phyloP scores from a whole-genome alignment of 2,113 vertebrate species.

The Apistogramma diplotaenia region DNA sequence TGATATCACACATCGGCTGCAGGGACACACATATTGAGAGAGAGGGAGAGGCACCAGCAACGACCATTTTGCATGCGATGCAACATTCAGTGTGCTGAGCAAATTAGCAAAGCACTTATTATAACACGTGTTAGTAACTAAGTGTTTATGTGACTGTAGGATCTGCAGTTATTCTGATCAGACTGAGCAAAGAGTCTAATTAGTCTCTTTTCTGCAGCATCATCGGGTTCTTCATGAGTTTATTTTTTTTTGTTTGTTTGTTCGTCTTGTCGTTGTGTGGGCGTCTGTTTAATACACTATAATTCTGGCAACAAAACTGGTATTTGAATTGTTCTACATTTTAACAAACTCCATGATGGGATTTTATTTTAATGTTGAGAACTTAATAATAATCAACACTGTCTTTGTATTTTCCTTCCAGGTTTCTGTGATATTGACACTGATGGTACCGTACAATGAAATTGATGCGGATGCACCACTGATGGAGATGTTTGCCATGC shows the following conservation, averaged over 20 bases:
- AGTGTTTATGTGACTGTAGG: background rate
- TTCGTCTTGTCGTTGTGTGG: background rate
- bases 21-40: background rate
- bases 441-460: constrained; percentile 92
- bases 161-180: background rate
- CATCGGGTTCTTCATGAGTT: background rate
- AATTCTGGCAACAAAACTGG: background rate
- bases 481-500: constrained; percentile 96
- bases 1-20: constrained; percentile 47
- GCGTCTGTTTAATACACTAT: background rate
- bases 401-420: constrained; percentile 60
- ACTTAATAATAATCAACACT: background rate
- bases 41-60: background rate
- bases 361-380: background rate
- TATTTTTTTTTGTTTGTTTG: background rate
- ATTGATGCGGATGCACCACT: constrained; percentile 93
- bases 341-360: background rate
- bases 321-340: background rate
- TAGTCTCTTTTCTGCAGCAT: background rate
- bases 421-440: constrained; percentile 95
- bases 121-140: background rate
- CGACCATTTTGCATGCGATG: background rate
- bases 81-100: background rate
- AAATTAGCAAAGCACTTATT: background rate
- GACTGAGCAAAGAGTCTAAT: background rate